phyloP scores from a whole-genome alignment of 2,113 vertebrate species.

The Barnardius zonarius region DNA sequence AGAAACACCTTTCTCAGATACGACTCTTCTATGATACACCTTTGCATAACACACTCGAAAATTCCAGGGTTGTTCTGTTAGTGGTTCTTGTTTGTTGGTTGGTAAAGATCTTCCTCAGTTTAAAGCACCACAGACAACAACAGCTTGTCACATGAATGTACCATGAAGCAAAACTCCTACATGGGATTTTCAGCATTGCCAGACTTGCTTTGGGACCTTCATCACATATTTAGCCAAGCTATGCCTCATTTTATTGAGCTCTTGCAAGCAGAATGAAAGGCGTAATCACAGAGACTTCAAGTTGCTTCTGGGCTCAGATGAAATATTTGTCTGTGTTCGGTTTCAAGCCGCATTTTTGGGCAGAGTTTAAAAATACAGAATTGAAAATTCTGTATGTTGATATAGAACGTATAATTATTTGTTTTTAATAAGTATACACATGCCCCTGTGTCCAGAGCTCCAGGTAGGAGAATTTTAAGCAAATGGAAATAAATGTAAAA shows the following conservation, averaged over 20 bases:
- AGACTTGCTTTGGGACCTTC: background rate
- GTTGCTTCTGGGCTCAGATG: background rate
- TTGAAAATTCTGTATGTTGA: background rate
- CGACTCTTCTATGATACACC: background rate
- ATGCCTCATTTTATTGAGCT: background rate
- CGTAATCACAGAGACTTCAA: background rate
- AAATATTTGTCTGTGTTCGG: background rate
- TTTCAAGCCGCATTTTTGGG: background rate
- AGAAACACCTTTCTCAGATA: background rate
- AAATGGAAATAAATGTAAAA: background rate
- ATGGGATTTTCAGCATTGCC: background rate
- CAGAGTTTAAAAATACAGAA: background rate
- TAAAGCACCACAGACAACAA: background rate
- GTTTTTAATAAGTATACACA: background rate
- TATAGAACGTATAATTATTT: background rate
- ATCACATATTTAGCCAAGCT: background rate
- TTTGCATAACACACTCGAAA: background rate
- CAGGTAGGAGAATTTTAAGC: background rate
- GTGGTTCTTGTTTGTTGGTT: background rate
- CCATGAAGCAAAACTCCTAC: background rate
- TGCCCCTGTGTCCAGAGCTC: background rate
- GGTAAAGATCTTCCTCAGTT: background rate
- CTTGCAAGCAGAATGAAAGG: background rate
- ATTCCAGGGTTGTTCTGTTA: background rate
- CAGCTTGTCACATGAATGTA: background rate